Evolutionary conservation across 2,113 vertebrate species (phyloP).

Genomic region (Prinia subflava): DNA sequence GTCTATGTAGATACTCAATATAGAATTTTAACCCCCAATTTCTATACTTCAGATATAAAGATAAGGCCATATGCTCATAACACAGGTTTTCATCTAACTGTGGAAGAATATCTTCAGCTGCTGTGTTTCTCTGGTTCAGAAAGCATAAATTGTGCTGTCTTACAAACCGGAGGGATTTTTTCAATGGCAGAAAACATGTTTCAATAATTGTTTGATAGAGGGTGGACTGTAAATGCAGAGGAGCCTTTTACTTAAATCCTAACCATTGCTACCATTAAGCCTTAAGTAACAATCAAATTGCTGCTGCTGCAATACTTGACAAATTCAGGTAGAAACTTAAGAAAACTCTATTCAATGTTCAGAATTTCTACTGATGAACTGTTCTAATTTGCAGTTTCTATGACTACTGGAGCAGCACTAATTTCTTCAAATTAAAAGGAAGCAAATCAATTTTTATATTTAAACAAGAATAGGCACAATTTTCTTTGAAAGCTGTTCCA

Average conservation of each 20-base stretch:
- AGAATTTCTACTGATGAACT: background rate
- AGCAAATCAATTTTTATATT: background rate
- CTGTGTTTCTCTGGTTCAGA: background rate
- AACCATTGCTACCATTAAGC: background rate
- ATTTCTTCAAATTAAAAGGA: background rate
- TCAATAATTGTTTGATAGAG: background rate
- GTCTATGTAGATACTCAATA: background rate
- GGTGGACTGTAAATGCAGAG: background rate
- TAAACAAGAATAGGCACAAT: background rate
- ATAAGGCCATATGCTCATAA: background rate
- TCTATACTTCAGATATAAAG: background rate
- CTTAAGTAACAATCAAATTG: background rate
- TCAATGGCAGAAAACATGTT: background rate
- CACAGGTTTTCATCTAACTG: background rate
- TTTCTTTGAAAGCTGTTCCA: background rate
- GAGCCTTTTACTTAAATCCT: background rate
- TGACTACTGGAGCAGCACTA: conserved; percentile 5
- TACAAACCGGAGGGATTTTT: background rate
- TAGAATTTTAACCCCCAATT: background rate
- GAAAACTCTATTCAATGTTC: background rate
- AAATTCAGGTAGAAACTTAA: background rate
- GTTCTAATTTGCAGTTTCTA: conserved; percentile 1
- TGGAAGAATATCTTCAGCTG: background rate
- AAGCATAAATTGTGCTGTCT: background rate
- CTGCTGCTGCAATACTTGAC: background rate